Evolutionary conservation across 2,113 vertebrate genomes (phyloP).

Genomic region (Caretta caretta): DNA sequence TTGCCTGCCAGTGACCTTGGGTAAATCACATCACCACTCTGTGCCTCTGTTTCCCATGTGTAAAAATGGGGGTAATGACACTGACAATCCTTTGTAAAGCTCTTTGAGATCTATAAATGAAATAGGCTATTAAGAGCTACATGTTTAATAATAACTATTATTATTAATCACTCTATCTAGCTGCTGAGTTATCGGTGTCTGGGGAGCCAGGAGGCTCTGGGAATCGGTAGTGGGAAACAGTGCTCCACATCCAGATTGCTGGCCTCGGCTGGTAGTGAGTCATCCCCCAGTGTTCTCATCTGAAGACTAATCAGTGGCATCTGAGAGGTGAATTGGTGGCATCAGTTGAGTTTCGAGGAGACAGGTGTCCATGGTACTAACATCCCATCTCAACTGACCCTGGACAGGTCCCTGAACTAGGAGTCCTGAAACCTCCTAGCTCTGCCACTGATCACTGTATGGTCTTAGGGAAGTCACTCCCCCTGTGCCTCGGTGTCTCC

Average conservation of each 20-base stretch:
- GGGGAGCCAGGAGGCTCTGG: not conserved
- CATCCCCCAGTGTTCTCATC: not conserved
- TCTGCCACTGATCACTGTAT: not conserved
- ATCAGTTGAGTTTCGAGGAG: not conserved
- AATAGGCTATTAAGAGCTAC: not conserved
- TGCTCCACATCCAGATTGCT: not conserved
- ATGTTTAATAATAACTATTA: not conserved
- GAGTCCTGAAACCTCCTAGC: not conserved
- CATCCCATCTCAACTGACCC: not conserved
- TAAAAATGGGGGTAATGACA: not conserved
- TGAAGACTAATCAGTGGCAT: not conserved
- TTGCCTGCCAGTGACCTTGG: not conserved
- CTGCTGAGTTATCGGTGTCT: not conserved
- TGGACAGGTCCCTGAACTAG: not conserved
- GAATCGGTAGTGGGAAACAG: not conserved
- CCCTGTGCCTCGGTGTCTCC: not conserved
- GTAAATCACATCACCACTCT: not conserved
- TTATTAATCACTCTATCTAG: not conserved
- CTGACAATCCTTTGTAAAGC: not conserved
- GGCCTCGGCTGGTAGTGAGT: not conserved
- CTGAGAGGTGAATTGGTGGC: not conserved
- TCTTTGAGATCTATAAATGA: not conserved
- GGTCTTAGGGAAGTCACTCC: not conserved
- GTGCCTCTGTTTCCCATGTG: not conserved
- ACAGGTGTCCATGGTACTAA: not conserved